Evolutionary conservation across 2,113 vertebrate genomes (phyloP).

Genomic region (Eira barbara): DNA sequence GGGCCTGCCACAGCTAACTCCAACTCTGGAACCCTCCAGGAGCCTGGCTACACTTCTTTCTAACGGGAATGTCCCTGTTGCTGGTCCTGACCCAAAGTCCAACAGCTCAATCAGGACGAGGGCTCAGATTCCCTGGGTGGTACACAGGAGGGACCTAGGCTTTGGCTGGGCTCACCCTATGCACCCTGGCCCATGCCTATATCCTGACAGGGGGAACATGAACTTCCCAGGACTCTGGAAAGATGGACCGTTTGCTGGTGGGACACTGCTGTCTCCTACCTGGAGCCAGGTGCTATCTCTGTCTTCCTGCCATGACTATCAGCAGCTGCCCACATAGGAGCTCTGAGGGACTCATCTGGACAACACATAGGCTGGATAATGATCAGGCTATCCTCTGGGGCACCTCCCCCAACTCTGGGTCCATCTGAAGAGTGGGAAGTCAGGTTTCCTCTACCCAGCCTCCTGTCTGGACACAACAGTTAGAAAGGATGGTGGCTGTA

Average conservation of each 20-base stretch:
- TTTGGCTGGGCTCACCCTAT: too few relatives aligned
- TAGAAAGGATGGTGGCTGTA: neutral
- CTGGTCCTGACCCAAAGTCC: neutral
- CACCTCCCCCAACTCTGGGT: neutral
- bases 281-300: too few relatives aligned
- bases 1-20: too few relatives aligned
- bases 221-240: neutral
- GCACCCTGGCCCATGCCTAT: too few relatives aligned
- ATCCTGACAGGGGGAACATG: neutral
- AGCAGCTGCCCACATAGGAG: too few relatives aligned
- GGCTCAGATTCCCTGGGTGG: too few relatives aligned
- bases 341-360: neutral
- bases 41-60: neutral
- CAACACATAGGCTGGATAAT: too few relatives aligned
- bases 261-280: too few relatives aligned
- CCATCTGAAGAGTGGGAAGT: neutral
- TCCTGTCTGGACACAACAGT: neutral
- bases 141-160: too few relatives aligned
- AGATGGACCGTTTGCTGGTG: neutral
- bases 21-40: neutral
- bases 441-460: neutral
- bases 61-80: too few relatives aligned
- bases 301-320: too few relatives aligned
- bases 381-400: neutral
- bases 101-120: too few relatives aligned